Conservation (phyloP, 2,113 vertebrate species). For the Crotalus helleri region DNA sequence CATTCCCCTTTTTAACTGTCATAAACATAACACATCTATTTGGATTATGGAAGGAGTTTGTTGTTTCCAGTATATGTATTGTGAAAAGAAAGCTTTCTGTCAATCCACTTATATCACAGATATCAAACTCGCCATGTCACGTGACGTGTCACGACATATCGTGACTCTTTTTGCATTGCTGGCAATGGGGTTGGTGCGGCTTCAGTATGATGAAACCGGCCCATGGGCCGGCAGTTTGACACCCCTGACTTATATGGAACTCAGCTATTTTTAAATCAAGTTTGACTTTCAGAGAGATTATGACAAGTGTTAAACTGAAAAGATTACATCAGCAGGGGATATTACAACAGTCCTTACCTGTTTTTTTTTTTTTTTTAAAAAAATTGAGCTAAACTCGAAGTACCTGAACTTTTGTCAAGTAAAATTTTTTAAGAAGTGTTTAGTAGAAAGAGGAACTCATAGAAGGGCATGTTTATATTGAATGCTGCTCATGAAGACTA, state of each 20-base stretch:
- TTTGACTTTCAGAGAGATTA: not conserved
- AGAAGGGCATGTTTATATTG: not conserved
- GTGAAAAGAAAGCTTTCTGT: not conserved
- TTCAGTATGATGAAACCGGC: no score
- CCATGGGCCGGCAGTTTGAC: no score
- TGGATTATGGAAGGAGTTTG: not conserved
- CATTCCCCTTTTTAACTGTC: not conserved
- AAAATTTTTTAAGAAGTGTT: not conserved
- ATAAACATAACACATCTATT: not conserved
- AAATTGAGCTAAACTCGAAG: not conserved
- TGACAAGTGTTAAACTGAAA: not conserved
- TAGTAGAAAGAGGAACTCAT: not conserved
- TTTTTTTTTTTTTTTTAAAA: not conserved
- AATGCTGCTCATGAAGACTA: not conserved
- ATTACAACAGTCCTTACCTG: not conserved
- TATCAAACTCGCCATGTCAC: no score
- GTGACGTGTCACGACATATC: no score
- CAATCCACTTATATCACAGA: not conserved
- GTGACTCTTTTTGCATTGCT: no score
- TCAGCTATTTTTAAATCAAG: not conserved
- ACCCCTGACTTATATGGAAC: not conserved
- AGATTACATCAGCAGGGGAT: not conserved
- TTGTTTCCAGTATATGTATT: not conserved
- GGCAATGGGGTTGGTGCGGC: no score
- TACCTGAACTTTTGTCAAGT: not conserved